Evolutionary conservation across 2,113 vertebrate genomes (phyloP), one percentile per base, ranked within the genome.

Genomic region (Channa maculata): DNA sequence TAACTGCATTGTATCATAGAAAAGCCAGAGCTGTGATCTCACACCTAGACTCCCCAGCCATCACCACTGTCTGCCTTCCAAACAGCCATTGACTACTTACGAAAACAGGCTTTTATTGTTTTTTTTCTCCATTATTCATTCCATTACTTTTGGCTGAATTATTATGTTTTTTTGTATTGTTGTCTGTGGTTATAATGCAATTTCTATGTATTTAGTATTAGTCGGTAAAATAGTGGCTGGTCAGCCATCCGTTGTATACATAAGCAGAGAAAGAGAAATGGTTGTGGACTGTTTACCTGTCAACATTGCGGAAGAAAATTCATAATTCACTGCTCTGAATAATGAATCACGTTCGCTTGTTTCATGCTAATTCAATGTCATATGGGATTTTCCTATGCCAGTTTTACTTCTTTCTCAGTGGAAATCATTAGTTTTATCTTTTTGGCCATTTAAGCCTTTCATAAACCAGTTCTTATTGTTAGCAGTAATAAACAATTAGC

Each of bases 1-100:
- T 85, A 67, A 88, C 82, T 86, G 85, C 68, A 75, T 64, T 75
- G 71, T 84, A 77, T 89, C 83, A 83, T 60, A 24, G 75, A 70
- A 79, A 73, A 87, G 89, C 74, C 71, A 75, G 64, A 68, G 78
- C 71, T 77, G 79, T 74, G 82, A 74, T 76, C 71, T 89, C 58
- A 76, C 71, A 46, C 52, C 24, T 6, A 58, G 54, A 77, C 75
- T 86, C 79, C 77, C 74, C 57, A 65, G 81, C 76, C 58, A 53
- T 71, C 53, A 36, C 58, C 1, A 49, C 76, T 66, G 53, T 75
- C 75, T 5, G 10, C 72, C 51, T 58, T 78, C 73, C 73, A 84
- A 79, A 44, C 50, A 44, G 55, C 55, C 73, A 61, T 78, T 5
- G 12, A 43, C 36, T n/a, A n/a, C 53, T 65, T 70, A 61, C 7